phyloP scores from a whole-genome alignment of 2,888 invertebrate genomes.

The Corythucha ciliata region DNA sequence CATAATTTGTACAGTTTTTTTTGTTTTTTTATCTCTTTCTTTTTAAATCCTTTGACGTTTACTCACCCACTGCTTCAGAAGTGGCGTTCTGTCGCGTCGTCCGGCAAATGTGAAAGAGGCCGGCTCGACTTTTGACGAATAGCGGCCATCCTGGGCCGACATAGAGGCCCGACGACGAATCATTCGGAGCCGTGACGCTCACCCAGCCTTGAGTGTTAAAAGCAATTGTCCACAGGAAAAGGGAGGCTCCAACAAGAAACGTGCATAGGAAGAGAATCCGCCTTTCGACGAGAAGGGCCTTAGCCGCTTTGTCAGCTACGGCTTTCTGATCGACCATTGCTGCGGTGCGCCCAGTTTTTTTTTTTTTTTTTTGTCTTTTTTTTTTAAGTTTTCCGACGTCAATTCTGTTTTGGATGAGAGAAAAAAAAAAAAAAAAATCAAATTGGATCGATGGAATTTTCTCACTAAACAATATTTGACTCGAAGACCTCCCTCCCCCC shows the following conservation, averaged over 20 bases:
- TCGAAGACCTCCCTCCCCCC: too few species aligned
- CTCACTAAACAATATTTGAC: too few species aligned
- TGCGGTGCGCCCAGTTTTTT: too few species aligned
- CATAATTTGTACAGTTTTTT: too few species aligned
- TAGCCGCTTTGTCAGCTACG: constrained; percentile 13
- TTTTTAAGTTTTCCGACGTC: too few species aligned
- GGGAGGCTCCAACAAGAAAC: constrained; percentile 53
- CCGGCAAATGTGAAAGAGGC: constrained; percentile 58
- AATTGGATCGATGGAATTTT: too few species aligned
- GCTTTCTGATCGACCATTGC: constrained; percentile 9
- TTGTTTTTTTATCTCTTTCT: too few species aligned
- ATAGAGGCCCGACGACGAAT: constrained; percentile 42
- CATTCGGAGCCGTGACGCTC: constrained; percentile 45
- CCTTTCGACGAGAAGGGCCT: constrained; percentile 53
- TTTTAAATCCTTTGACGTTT: neutral
- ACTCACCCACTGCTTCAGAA: constrained; percentile 34
- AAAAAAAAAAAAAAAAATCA: too few species aligned
- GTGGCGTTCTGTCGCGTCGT: constrained; percentile 35
- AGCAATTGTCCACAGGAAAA: constrained; percentile 62
- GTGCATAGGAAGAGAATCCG: constrained; percentile 63
- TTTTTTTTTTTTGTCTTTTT: too few species aligned
- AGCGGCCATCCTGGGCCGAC: constrained; percentile 49
- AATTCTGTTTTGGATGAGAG: too few species aligned
- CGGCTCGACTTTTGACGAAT: constrained; percentile 56
- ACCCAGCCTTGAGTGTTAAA: constrained; percentile 68